These are phyloP conservation scores for Leptosomus discolor DNA, from an alignment of 2,113 vertebrate genomes.

Conservation along the genomic window DNA sequence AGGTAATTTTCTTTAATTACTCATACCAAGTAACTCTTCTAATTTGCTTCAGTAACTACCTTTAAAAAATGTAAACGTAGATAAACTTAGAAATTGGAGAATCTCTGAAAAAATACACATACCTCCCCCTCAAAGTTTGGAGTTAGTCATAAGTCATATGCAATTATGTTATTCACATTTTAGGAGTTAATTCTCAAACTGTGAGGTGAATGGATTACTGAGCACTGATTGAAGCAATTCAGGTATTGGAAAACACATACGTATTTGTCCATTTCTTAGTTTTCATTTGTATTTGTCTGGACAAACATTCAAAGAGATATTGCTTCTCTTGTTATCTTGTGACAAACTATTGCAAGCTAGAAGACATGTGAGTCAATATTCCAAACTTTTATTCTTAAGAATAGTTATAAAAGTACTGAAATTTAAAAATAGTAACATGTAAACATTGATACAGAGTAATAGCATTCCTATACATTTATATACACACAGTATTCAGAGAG, in stretches of 20 bases:
- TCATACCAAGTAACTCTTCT: constrained; percentile 35
- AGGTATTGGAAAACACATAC: background rate
- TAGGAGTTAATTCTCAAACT: constrained; percentile 7
- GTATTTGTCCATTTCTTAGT: background rate
- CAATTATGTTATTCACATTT: constrained; percentile 4
- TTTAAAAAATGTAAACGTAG: constrained; percentile 54
- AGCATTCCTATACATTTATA: constrained; percentile 80
- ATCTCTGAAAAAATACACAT: constrained; percentile 57
- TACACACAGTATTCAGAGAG: constrained; percentile 67
- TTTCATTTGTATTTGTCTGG: constrained; percentile 59
- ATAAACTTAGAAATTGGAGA: constrained; percentile 62
- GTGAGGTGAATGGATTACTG: background rate
- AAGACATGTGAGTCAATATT: constrained; percentile 79
- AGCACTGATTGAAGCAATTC: constrained; percentile 45
- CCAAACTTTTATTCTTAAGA: constrained; percentile 84
- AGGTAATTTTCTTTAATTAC: constrained; percentile 60
- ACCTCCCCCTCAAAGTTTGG: constrained; percentile 12
- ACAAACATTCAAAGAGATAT: constrained; percentile 82
- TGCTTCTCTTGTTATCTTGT: constrained; percentile 75
- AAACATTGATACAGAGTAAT: constrained; percentile 88
- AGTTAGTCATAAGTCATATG: background rate
- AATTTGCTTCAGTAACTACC: constrained; percentile 50
- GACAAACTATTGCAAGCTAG: constrained; percentile 81
- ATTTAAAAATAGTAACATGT: constrained; percentile 91
- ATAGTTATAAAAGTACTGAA: constrained; percentile 92